Evolutionary conservation across 1,140 invertebrate species (phyloP), one percentile per base, ranked within the genome.

Genomic region (Drosophila kepulauana): DNA sequence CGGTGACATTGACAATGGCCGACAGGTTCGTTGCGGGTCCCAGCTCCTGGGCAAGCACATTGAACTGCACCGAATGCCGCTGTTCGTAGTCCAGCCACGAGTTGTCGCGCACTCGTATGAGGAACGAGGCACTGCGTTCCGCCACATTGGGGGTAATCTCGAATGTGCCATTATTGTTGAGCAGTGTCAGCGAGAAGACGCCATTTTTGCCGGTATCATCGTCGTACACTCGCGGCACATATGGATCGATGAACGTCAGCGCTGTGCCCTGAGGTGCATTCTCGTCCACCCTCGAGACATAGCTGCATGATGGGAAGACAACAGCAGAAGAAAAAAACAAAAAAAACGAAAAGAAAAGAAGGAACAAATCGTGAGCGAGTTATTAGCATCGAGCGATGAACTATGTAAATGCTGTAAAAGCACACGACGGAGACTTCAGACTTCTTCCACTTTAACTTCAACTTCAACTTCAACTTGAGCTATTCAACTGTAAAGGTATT

Each of bases 121-220:
- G 93, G 81, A 99, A 98, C 69, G 95, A 95, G 3, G 96, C 95
- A 70, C 95, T 95, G 54, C 96, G 95, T 91, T 97, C 96, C 0
- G 96, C 97, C n/a, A 97, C 96, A n/a, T 95, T 95, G 0, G 98
- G 98, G n/a, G 95, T 94, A 57, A 98, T 96, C 91, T 98, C 96
- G 91, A 98, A 98, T 2, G 97, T 97, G 13, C 96, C 96, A 92
- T 97, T 97, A 89, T 98, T 97, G 65, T 96, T 96, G 13, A 95
- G 93, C 62, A 98, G 90, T 43, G 95, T 94, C 5, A 98, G 92
- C 3, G 96, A 95, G 89, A 98, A 97, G 3, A 98, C 95, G 16
- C 97, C 97, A 85, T 97, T 97, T 82, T 97, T 96, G 7, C 95
- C 97, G 87, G 95, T 95, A 86, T 96, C 96, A 77, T 96, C 96